A percentile compares a stretch with the other conserved stretches of the same genome.
Conservation (phyloP, 2,113 vertebrate genomes). For the Dasyornis broadbenti region DNA sequence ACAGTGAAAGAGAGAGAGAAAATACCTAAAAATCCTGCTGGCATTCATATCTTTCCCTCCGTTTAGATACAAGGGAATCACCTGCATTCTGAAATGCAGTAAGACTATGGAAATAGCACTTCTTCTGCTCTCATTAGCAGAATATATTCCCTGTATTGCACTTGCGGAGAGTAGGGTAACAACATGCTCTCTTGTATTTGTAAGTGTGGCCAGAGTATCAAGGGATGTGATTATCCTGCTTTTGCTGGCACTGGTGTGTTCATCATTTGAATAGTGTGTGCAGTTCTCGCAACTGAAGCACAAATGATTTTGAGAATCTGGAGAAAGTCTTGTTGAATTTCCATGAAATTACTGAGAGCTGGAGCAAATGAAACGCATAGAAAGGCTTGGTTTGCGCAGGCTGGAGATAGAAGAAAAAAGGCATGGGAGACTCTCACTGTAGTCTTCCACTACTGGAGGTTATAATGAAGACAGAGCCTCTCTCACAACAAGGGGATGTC, state of each 20-base stretch:
- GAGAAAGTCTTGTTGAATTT: not conserved
- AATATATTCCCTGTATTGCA: not conserved
- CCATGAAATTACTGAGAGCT: not conserved
- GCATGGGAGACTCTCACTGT: not conserved
- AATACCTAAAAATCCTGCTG: not conserved
- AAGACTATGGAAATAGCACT: not conserved
- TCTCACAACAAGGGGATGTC: not conserved
- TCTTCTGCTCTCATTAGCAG: not conserved
- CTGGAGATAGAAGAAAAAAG: not conserved
- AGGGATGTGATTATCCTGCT: not conserved
- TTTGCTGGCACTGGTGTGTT: not conserved
- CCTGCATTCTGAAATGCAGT: not conserved
- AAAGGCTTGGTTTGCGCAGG: not conserved
- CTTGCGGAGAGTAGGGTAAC: not conserved
- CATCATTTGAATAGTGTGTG: not conserved
- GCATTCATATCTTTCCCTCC: not conserved
- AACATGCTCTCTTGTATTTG: not conserved
- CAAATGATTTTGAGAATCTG: not conserved
- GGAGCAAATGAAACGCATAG: not conserved
- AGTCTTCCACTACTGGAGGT: not conserved
- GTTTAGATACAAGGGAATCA: not conserved
- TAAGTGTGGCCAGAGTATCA: not conserved
- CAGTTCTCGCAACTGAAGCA: not conserved
- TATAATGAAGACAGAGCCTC: not conserved
- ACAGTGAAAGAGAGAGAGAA: not conserved